Conservation (phyloP, 2,888 invertebrate genomes). For the Ganaspis brasiliensis region DNA sequence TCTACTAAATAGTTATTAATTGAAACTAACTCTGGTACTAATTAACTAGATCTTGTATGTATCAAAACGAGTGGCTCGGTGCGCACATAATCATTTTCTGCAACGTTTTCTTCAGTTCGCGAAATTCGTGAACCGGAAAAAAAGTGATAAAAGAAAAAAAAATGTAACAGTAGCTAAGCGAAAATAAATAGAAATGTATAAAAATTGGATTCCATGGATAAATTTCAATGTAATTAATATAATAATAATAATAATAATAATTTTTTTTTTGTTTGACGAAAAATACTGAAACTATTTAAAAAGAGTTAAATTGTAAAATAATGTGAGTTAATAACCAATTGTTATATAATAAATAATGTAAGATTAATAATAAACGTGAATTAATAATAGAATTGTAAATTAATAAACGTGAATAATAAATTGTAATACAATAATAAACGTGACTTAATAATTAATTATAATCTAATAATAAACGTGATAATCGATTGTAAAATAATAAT, state of each 20-base stretch:
- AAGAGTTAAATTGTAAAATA: too few relatives aligned
- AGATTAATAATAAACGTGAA: slow-evolving; percentile 57
- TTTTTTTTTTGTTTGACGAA: too few relatives aligned
- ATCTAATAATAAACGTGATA: slow-evolving; percentile 17
- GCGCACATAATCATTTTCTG: slow-evolving; percentile 77
- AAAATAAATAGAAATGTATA: slow-evolving; percentile 20
- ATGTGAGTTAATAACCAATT: too few relatives aligned
- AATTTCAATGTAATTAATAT: neutral
- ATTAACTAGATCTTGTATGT: neutral
- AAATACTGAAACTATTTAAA: too few relatives aligned
- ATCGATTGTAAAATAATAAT: slow-evolving; percentile 2
- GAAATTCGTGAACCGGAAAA: neutral
- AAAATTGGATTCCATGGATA: slow-evolving; percentile 43
- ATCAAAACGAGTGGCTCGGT: slow-evolving; percentile 76
- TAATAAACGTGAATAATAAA: slow-evolving; percentile 16
- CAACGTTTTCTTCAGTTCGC: slow-evolving; percentile 1
- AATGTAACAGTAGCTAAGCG: slow-evolving; percentile 31
- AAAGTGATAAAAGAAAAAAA: slow-evolving; percentile 3
- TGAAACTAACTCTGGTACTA: slow-evolving; percentile 35
- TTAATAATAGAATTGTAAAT: slow-evolving; percentile 55
- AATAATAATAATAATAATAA: too few relatives aligned
- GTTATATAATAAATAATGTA: too few relatives aligned
- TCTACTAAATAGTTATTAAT: neutral
- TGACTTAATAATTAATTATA: slow-evolving; percentile 11
- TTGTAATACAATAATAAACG: neutral